Evolutionary conservation across 2,113 vertebrate genomes (phyloP).

Genomic region (Apeltes quadracus): DNA sequence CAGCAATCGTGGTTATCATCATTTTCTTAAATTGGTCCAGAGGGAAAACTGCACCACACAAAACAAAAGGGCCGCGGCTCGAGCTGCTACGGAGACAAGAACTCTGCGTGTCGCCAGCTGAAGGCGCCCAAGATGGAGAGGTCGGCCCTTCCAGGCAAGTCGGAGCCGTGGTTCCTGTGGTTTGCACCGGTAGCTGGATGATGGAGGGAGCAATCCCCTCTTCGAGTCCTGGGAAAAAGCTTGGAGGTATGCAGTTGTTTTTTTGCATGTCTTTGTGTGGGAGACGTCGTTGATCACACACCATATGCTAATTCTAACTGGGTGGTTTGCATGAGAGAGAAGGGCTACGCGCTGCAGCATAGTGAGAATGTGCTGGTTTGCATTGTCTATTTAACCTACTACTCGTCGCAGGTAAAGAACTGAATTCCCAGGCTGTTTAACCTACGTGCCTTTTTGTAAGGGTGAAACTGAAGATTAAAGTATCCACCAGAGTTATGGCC

Average conservation of each 20-base stretch:
- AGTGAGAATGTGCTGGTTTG: conserved; percentile 3
- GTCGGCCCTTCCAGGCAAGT: conserved; percentile 27
- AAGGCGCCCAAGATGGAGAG: conserved; percentile 30
- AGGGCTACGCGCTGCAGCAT: not conserved
- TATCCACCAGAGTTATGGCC: not conserved
- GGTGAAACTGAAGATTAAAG: not conserved
- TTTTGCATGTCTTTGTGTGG: conserved; percentile 25
- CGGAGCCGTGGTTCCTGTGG: conserved; percentile 28
- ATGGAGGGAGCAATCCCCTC: conserved; percentile 10
- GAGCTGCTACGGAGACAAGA: conserved; percentile 16
- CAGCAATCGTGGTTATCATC: conserved; percentile 7
- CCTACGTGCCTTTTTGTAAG: not conserved
- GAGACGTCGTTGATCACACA: conserved; percentile 36
- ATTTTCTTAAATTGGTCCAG: conserved; percentile 16
- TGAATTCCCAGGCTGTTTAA: not conserved
- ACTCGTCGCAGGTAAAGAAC: not conserved
- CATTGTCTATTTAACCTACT: not conserved
- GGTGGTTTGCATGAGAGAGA: not conserved
- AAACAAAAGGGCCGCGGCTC: not conserved
- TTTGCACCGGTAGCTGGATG: conserved; percentile 19
- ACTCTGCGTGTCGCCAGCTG: conserved; percentile 11
- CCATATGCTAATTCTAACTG: conserved; percentile 23
- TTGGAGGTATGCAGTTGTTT: conserved; percentile 14
- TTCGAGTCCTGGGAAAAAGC: conserved; percentile 14
- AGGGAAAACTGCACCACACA: not conserved